Evolutionary conservation across 2,113 vertebrate genomes (phyloP).

Genomic region (Illadopsis cleaveri): DNA sequence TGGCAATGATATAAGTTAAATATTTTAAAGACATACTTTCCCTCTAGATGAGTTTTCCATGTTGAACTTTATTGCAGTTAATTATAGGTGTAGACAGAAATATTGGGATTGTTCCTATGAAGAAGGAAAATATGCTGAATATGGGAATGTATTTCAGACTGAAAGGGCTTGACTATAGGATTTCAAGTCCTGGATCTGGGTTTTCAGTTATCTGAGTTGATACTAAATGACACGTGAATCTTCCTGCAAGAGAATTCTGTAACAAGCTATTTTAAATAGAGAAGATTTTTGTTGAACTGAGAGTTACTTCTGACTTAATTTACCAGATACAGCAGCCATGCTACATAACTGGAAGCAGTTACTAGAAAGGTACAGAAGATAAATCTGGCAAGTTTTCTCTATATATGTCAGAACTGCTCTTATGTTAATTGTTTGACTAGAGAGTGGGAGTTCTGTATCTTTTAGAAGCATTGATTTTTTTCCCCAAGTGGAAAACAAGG

Average conservation of each 20-base stretch:
- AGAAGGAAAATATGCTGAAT: not conserved
- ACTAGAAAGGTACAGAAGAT: conserved; percentile 10
- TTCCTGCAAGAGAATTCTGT: not conserved
- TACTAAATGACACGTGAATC: not conserved
- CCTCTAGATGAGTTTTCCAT: conserved; percentile 1
- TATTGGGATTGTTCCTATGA: not conserved
- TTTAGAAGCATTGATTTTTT: not conserved
- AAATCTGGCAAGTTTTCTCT: conserved; percentile 3
- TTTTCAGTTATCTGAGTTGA: not conserved
- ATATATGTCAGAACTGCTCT: not conserved
- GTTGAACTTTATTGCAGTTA: conserved; percentile 26
- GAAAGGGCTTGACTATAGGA: not conserved
- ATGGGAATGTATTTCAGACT: not conserved
- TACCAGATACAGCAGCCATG: not conserved
- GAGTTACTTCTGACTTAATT: not conserved
- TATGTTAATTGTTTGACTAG: not conserved
- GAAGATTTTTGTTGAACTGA: not conserved
- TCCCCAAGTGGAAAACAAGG: not conserved
- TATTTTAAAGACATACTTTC: not conserved
- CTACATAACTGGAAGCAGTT: not conserved
- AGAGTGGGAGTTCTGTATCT: not conserved
- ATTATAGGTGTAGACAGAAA: conserved; percentile 34
- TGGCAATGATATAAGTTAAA: not conserved
- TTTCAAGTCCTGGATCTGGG: not conserved
- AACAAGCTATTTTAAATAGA: not conserved